phyloP scores from a whole-genome alignment of 2,113 vertebrate species.

The Gila orcuttii region DNA sequence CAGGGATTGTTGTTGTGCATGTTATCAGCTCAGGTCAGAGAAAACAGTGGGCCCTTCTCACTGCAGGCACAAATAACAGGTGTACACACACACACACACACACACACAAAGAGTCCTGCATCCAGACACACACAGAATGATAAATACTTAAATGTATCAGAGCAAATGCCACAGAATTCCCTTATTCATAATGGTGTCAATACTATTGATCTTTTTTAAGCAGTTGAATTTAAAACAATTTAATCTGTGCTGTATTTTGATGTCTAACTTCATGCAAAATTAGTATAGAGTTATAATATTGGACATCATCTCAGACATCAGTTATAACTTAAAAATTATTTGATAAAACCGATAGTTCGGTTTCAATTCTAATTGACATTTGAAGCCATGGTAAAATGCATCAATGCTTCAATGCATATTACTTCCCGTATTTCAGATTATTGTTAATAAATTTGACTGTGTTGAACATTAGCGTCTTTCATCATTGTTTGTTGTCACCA shows the following conservation, averaged over 20 bases:
- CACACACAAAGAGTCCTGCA: not conserved
- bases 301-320: not conserved
- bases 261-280: not conserved
- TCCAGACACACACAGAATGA: constrained; percentile 1
- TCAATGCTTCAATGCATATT: not conserved
- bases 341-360: not conserved
- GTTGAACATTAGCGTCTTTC: not conserved
- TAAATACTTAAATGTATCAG: not conserved
- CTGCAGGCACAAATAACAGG: constrained; percentile 1
- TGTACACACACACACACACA: not conserved
- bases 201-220: not conserved
- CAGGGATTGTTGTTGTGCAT: constrained; percentile 53
- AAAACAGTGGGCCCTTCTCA: constrained; percentile 61
- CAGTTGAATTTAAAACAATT: not conserved
- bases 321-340: not conserved
- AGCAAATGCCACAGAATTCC: not conserved
- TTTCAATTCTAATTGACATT: not conserved
- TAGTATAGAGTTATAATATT: not conserved
- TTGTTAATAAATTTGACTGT: not conserved
- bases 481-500: not conserved
- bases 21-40: constrained; percentile 60
- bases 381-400: not conserved
- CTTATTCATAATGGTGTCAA: not conserved
- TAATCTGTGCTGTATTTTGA: not conserved
- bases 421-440: not conserved